Evolutionary conservation across 2,888 invertebrate species (phyloP).

Genomic region (Liopterus haemorrhoidalis): DNA sequence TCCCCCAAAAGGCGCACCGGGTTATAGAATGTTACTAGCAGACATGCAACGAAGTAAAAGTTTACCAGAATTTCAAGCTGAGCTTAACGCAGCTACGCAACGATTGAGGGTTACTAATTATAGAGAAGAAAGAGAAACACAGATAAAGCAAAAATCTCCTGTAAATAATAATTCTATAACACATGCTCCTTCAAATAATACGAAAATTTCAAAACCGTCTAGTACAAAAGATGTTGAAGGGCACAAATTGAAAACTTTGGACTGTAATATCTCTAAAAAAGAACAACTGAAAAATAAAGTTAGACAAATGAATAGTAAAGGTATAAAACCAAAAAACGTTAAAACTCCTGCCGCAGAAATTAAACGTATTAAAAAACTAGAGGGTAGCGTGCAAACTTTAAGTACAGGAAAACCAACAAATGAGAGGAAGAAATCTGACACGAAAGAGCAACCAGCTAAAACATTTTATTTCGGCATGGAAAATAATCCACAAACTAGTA

Average conservation of each 20-base stretch:
- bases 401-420: constrained; percentile 52
- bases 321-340: constrained; percentile 44
- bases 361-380: constrained; percentile 28
- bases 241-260: constrained; percentile 46
- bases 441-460: constrained; percentile 45
- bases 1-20: background rate
- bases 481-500: constrained; percentile 40
- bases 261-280: constrained; percentile 43
- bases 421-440: constrained; percentile 24
- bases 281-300: constrained; percentile 49
- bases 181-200: constrained; percentile 10
- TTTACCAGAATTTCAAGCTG: constrained; percentile 51
- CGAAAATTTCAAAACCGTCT: constrained; percentile 40
- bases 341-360: background rate
- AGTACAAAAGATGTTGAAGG: constrained; percentile 49
- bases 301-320: constrained; percentile 49
- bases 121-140: constrained; percentile 26
- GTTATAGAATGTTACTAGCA: constrained; percentile 38
- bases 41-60: constrained; percentile 46
- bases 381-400: constrained; percentile 58
- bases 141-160: constrained; percentile 36
- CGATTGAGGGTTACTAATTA: constrained; percentile 36
- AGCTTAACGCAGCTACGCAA: constrained; percentile 46
- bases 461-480: constrained; percentile 79
- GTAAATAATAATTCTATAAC: constrained; percentile 11